These are phyloP conservation scores for Tenthredo distinguenda DNA, from an alignment of 2,888 invertebrate genomes.

Conservation along the genomic window DNA sequence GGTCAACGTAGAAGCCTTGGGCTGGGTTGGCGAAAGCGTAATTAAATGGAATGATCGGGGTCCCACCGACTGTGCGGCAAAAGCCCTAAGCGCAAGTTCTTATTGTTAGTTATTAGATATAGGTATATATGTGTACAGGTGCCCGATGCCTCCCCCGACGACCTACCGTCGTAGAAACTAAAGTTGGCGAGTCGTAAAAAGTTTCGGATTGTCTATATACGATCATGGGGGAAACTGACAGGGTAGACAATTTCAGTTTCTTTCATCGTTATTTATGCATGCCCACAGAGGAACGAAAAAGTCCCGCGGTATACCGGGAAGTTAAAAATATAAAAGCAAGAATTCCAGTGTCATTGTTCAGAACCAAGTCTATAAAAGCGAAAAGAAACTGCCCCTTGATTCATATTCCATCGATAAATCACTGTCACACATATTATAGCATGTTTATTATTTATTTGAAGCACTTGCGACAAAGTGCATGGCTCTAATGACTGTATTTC, in stretches of 20 bases:
- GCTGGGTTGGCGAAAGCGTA: slow-evolving; percentile 24
- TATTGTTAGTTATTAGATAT: slow-evolving; percentile 24
- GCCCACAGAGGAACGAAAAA: not conserved
- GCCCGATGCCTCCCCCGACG: not conserved
- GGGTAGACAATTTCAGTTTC: slow-evolving; percentile 15
- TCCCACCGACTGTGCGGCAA: not conserved
- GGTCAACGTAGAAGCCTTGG: not conserved
- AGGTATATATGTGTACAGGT: not conserved
- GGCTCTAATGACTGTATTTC: not conserved
- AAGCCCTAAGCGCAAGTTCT: not conserved
- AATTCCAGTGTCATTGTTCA: not conserved
- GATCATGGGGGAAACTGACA: slow-evolving; percentile 4
- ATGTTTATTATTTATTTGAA: not conserved
- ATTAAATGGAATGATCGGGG: slow-evolving; percentile 38
- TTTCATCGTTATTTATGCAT: slow-evolving; percentile 21
- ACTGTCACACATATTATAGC: not conserved
- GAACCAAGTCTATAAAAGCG: not conserved
- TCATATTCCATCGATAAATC: not conserved
- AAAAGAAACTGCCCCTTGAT: not conserved
- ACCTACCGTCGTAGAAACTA: slow-evolving; percentile 5
- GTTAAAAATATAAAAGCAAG: not conserved
- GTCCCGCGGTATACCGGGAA: not conserved
- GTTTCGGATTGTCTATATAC: slow-evolving; percentile 33
- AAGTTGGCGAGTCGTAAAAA: slow-evolving; percentile 43
- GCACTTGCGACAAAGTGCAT: not conserved